Conservation (phyloP, 2,113 vertebrate genomes). For the Murina feae region DNA sequence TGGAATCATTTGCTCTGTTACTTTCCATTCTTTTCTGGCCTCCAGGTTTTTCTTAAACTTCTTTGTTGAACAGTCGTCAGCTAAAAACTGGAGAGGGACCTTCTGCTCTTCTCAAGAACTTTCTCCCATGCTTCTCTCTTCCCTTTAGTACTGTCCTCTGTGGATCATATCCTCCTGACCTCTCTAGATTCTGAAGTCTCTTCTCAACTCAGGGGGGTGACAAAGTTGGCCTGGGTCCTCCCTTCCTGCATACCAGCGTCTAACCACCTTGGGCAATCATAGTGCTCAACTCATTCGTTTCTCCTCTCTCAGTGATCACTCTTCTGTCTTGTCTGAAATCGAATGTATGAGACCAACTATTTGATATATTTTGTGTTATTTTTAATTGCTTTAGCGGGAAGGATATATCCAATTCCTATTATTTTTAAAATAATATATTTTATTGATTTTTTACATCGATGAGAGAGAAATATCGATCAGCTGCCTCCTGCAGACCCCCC, state of each 20-base stretch:
- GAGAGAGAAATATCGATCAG: no score
- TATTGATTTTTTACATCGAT: no score
- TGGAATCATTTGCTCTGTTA: neutral
- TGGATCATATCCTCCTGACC: neutral
- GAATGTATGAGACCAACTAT: neutral
- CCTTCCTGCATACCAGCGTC: neutral
- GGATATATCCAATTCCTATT: neutral
- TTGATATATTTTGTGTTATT: neutral
- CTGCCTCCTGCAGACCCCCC: no score
- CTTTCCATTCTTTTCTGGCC: neutral
- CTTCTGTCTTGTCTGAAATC: neutral
- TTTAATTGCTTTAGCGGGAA: neutral
- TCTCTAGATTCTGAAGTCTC: neutral
- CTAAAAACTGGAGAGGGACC: neutral
- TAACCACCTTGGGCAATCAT: neutral
- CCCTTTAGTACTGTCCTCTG: neutral
- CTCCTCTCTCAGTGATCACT: neutral
- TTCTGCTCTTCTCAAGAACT: neutral
- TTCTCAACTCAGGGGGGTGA: neutral
- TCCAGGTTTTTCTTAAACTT: neutral
- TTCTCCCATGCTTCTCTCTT: neutral
- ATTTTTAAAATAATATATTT: no score
- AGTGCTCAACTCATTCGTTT: neutral
- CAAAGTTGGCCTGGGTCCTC: rapidly evolving
- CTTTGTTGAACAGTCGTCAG: neutral